Base-by-base conservation (phyloP, 37 sponge, comb jelly and placozoan genomes). In the Halichondria panicea region DNA sequence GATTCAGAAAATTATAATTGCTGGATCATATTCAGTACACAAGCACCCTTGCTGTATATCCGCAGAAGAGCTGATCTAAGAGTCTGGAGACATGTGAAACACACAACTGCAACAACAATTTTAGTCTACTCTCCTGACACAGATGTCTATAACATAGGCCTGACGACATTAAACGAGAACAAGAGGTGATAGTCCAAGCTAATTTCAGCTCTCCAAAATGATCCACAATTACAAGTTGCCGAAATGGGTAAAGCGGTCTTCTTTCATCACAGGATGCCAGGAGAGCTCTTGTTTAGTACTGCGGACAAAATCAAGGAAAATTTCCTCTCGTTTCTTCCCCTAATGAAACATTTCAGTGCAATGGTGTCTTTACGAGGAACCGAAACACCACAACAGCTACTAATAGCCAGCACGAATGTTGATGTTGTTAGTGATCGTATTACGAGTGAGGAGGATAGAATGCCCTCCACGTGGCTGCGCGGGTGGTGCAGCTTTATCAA, bases 81-180 rank as follows among this genome's bases (percentile, higher is more conserved):
- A 41, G 75, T 43, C 43, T 41, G 38, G 24, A 53, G 3, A 18
- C 42, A 41, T 24, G 31, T 32, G 27, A 41, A 46, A 35, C 55
- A 68, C 8, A 53, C 53, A n/a, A 25, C 34, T 33, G 68, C 40
- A 52, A 78, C 50, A 11, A 44, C 9, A 1, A 53, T 54, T 24
- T 15, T 78, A 3, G 35, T 78, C 7, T 78, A n/a, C n/a, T n/a
- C n/a, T n/a, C n/a, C n/a, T n/a, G n/a, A n/a, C n/a, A 68, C 79
- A 0, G 79, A 78, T 67, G 40, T 67, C 12, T 78, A 78, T 34
- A 44, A 65, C 36, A 67, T 78, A 38, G 79, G n/a, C n/a, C n/a
- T n/a, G n/a, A n/a, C n/a, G n/a, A 70, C 45, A 43, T 9, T 77
- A 38, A 22, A 42, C 2, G 3, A 4, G 9, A 7, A 3, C 9